Percentiles rank a stretch among this genome's conserved stretches.
Evolutionary conservation across 2,113 vertebrate species (phyloP).

Genomic region (Ardeotis arabs): DNA sequence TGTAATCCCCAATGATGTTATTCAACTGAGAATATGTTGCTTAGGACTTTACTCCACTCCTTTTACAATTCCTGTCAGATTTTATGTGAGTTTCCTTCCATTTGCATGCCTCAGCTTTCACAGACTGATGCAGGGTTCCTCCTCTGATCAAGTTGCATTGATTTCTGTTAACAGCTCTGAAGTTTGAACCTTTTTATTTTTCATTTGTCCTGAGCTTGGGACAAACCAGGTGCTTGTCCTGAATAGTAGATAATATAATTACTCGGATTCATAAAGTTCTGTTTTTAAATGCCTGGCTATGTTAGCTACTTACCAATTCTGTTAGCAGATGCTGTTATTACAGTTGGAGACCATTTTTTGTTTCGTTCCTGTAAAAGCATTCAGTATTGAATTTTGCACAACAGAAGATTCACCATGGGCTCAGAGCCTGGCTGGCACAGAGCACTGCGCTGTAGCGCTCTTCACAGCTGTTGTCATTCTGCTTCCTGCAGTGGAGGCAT

Average conservation of each 20-base stretch:
- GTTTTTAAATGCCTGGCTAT: neutral
- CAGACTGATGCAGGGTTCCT: neutral
- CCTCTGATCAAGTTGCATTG: neutral
- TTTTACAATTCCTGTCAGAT: neutral
- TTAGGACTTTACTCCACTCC: neutral
- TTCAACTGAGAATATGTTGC: neutral
- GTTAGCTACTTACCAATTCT: neutral
- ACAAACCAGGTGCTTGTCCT: neutral
- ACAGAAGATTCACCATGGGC: constrained; percentile 42
- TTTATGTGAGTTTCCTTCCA: neutral
- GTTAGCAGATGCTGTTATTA: neutral
- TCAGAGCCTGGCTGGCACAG: neutral
- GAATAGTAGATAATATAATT: constrained; percentile 32
- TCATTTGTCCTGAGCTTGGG: neutral
- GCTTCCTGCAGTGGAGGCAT: neutral
- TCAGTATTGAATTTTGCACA: constrained; percentile 53
- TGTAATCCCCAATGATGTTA: no score
- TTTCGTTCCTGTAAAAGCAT: constrained; percentile 1
- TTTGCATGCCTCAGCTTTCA: neutral
- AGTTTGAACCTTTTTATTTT: neutral
- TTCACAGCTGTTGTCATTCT: neutral
- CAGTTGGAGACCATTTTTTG: neutral
- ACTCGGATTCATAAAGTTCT: neutral
- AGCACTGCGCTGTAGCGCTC: neutral
- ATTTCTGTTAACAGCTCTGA: neutral